Evolutionary conservation across 2,797 vertebrate genomes (phyloP), one percentile per base, ranked within the genome.

Genomic region (Lophius americanus): DNA sequence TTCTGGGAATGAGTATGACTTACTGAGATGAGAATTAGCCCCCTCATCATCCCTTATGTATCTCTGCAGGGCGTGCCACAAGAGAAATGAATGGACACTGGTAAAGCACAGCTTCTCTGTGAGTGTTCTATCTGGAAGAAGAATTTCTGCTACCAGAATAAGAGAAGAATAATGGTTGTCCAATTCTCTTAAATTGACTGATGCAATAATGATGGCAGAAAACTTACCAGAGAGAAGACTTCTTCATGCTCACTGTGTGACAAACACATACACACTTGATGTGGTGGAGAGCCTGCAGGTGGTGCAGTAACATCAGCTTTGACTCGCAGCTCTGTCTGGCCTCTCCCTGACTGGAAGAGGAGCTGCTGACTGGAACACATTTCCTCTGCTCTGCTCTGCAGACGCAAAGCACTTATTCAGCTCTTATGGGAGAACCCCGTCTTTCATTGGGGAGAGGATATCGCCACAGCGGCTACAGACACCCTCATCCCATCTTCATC

Each of bases 231-330:
- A 70, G 53, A 73, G 38, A 62, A 66, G 51, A 75, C 64, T 63
- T 49, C 6, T 60, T 58, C 47, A 61, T 76, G 65, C 69, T 51
- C 68, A 11, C 63, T 43, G 49, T 23, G 13, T 13, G 41, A 51
- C 51, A 48, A 41, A 64, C 14, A 44, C 51, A 43, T 3, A 49
- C 60, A 23, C 51, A 35, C 69, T 61, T 8, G 67, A 46, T 83
- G 38, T 89, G 85, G 72, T 61, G 3, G 57, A 50, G 75, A 62
- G 85, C 93, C 93, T 94, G 92, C 90, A 93, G 93, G 92, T 93
- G 93, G 93, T 88, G 93, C 90, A 91, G 90, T 93, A 87, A 85
- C 88, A 92, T 91, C 91, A 94, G 84, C 87, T 91, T 92, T 87
- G 84, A 80, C 81, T 84, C 1, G 6, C 44, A 51, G 78, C 79